phyloP scores from a whole-genome alignment of 2,888 invertebrate species.

The Xestia ashworthii region DNA sequence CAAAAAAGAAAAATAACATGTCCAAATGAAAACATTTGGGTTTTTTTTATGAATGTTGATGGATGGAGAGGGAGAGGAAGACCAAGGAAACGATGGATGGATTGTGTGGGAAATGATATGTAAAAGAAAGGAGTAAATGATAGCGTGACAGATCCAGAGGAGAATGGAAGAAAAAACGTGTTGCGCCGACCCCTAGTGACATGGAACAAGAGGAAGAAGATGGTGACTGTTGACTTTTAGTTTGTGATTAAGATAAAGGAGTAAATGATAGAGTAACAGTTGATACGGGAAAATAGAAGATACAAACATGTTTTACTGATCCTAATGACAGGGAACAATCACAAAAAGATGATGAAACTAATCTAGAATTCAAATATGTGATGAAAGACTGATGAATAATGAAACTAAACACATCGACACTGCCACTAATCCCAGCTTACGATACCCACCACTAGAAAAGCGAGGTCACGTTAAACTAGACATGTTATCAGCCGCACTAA shows the following conservation, averaged over 20 bases:
- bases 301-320: neutral
- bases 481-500: slow-evolving; percentile 56
- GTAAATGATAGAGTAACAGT: neutral
- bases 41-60: no score
- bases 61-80: no score
- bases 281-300: neutral
- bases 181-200: no score
- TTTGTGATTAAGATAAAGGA: neutral
- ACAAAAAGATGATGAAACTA: neutral
- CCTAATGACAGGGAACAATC: neutral
- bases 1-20: neutral
- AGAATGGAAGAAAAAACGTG: no score
- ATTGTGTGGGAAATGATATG: no score
- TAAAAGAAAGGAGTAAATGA: no score
- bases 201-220: no score
- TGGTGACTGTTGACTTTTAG: neutral
- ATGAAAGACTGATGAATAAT: neutral
- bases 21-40: no score
- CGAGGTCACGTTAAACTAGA: slow-evolving; percentile 57
- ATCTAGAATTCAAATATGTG: neutral
- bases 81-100: no score
- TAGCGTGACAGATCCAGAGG: no score
- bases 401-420: neutral
- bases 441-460: slow-evolving; percentile 35
- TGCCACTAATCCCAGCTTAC: slow-evolving; percentile 39